Evolutionary conservation across 2,888 invertebrate species (phyloP), one percentile per base, ranked within the genome.

Genomic region (Agapostemon virescens): DNA sequence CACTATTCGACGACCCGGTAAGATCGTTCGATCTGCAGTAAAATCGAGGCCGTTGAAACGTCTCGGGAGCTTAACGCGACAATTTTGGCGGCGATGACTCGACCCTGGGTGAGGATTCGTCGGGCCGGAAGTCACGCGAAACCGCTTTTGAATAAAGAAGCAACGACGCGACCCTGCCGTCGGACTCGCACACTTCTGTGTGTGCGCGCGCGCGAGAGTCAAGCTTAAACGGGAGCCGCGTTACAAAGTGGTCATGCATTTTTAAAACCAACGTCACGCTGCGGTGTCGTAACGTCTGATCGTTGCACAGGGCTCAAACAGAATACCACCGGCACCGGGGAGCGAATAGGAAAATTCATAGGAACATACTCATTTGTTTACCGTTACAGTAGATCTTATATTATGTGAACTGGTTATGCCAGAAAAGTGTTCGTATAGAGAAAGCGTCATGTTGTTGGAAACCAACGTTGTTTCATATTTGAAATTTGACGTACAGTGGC

Each of bases 181-280:
- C 42, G 33, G 69, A 36, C 61, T 6, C 6, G 6, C 26, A 23
- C 40, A 40, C 40, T 1, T 20, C 20, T 4, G 20, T 7, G 26
- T 7, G 20, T 7, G 40, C 20, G 23, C 7, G 9, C 20, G 30
- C 26, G 17, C 17, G 30, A 11, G 23, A 36, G 69, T 23, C 49
- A 26, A 17, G 55, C 75, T 80, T 80, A 71, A 77, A 64, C 69
- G 61, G 52, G 17, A 15, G 20, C 45, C 58, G 30, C 33, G 69
- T 55, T 42, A 17, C 70, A 77, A 80, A 79, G 77, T 77, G 78
- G 26, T 23, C 49, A 15, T 77, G 49, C 66, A 80, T 85, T 85
- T 85, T 73, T 85, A 71, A 86, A 72, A 49, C 4, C 4, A 42
- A 30, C 40, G 11, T 30, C 7, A 5, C 55, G 7, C 64, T n/a